Evolutionary conservation across 2,113 vertebrate genomes (phyloP), one percentile per base, ranked within the genome.

Genomic region (Podarcis raffonei): DNA sequence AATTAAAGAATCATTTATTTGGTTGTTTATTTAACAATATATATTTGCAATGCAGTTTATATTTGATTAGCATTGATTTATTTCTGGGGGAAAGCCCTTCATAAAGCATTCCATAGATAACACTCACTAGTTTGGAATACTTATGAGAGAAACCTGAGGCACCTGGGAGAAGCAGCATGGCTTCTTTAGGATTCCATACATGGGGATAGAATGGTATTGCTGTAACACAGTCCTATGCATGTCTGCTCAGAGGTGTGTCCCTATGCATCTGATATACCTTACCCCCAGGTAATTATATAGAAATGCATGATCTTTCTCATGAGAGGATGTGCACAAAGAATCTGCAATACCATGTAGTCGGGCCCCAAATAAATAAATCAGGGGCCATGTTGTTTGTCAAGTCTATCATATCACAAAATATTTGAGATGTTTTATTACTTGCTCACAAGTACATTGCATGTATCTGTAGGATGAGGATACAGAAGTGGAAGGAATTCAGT

Each of bases 401-500:
- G 35, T 74, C 59, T 66, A 35, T 65, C 59, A 35, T 83, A 48
- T 3, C 39, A n/a, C 16, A n/a, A 83, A 53, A 48, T 48, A n/a
- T n/a, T 48, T 18, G 13, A 48, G 81, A 8, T 71, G 3, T 48
- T 13, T 69, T 48, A 0, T 81, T 16, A 25, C 72, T 83, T 89
- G 57, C 72, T 92, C 85, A 90, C 37, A 30, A 86, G 89, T 48
- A 2, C 23, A 15, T 98, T 97, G 93, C 95, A 94, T 96, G 90
- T 96, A 9, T 87, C 2, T 78, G 11, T 91, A 99, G 99, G 99
- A 99, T 92, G 99, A 99, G 92, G 98, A 98, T 91, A 87, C 97
- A 39, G 97, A 98, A 77, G 87, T 98, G 13, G 98, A 98, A 62
- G 98, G 98, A 79, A 96, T 99, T 86, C 98, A 98, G 6, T 99